Base-by-base conservation (phyloP, 2,888 invertebrate genomes). In the Escarpia spicata region DNA sequence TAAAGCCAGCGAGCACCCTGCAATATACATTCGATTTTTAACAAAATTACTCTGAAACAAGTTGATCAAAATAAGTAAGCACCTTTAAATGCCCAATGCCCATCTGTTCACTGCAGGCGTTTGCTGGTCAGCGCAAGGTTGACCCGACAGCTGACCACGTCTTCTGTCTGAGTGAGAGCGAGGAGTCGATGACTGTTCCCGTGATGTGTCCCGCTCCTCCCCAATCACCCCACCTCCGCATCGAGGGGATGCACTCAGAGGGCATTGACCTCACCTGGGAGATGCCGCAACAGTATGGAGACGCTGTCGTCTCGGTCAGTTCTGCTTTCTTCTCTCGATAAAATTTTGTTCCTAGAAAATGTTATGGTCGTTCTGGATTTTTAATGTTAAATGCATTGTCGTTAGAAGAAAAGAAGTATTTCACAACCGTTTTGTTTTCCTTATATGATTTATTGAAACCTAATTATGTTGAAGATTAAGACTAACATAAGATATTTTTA, bases 251-350 rank as follows among this genome's bases (percentile, higher is more conserved):
- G 94, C 95, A 95, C 93, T 94, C 95, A 4, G 95, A 96, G 52
- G 96, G 96, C 4, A 95, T 96, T 92, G 96, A 96, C 94, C 95
- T 96, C 92, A 95, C 95, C 26, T 96, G 96, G 96, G 95, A 95
- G 94, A 95, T 95, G 58, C 96, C 96, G 2, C 96, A 96, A 92
- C 96, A 96, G 93, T 95, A 95, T 93, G 96, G 96, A 15, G 96
- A 96, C 93, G 96, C 96, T 19, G 94, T 94, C n/a, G 95, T 96
- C 43, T 96, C 96, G 26, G 96, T 96, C 94, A 95, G 96, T 95
- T 19, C 43, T 75, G 6, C 75, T 75, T 75, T 26, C 75, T 75
- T 75, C 75, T 75, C 75, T 75, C 75, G 26, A 15, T 75, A n/a
- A 75, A 4, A 26, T 12, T 2, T 9, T 52, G 15, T 2, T 52